Percentiles rank a stretch among this genome's conserved stretches.
These are phyloP conservation scores for Mesoclemmys tuberculata DNA, from an alignment of 2,113 vertebrate species.

Conservation along the genomic window DNA sequence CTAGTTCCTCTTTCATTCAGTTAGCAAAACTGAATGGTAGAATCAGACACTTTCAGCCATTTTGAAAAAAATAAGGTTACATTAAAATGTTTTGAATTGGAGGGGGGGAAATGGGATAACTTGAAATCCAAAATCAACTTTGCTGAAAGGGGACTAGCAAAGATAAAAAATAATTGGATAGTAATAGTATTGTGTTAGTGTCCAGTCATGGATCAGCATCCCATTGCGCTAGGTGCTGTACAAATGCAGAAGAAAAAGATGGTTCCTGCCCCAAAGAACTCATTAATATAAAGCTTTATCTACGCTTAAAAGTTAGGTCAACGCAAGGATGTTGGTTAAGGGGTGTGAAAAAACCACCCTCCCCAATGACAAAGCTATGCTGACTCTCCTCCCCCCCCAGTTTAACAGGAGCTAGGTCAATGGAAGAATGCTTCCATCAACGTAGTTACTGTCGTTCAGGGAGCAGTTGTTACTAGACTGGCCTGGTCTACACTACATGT, in stretches of 20 bases:
- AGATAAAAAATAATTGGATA: background rate
- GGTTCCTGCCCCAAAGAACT: background rate
- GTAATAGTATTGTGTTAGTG: rapidly evolving
- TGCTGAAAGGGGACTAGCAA: background rate
- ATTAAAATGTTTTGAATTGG: background rate
- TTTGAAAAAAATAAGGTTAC: background rate
- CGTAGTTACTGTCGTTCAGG: background rate
- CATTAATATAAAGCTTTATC: background rate
- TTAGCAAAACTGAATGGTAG: background rate
- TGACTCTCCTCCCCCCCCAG: background rate
- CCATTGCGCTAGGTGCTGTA: rapidly evolving
- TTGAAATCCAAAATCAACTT: background rate
- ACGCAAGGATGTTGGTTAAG: background rate
- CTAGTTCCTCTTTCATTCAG: background rate
- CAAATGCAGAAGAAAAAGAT: background rate
- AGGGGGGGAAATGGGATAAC: background rate
- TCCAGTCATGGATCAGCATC: background rate
- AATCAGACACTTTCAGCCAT: background rate
- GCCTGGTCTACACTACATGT: background rate
- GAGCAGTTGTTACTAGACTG: background rate
- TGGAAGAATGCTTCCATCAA: no score
- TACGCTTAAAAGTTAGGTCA: background rate
- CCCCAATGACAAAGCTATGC: background rate
- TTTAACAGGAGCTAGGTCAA: background rate
- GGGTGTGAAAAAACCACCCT: background rate